Conservation (phyloP, 1,140 invertebrate species). For the Fopius arisanus region DNA sequence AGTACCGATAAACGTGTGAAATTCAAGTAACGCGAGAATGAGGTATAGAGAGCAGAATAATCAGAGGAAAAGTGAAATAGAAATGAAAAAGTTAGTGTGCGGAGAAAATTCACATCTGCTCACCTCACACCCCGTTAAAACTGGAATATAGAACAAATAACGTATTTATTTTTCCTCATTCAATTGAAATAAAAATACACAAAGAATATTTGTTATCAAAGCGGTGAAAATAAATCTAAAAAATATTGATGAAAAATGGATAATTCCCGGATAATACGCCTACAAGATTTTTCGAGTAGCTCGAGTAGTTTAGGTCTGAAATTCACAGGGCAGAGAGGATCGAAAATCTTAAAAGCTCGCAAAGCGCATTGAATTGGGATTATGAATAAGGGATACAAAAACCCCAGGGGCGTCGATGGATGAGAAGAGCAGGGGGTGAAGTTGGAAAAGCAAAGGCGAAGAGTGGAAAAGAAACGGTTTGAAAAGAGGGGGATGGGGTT, state of each 20-base stretch:
- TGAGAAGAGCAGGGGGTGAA: conserved; percentile 23
- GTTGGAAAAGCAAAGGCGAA: neutral
- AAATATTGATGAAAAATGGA: neutral
- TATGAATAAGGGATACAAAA: conserved; percentile 54
- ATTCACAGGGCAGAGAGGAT: conserved; percentile 30
- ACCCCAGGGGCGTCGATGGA: conserved; percentile 38
- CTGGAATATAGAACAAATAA: no score
- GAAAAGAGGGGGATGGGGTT: neutral
- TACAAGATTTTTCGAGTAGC: conserved; percentile 27
- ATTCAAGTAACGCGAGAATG: neutral
- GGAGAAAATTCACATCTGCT: no score
- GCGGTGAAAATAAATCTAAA: neutral
- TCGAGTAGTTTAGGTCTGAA: neutral
- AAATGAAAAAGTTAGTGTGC: no score
- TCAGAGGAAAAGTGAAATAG: no score
- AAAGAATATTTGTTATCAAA: no score
- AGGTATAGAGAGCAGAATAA: neutral
- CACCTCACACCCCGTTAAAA: no score
- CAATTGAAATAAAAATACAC: no score
- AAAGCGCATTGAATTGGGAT: conserved; percentile 59
- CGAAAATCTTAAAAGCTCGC: conserved; percentile 56
- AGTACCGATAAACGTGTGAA: neutral
- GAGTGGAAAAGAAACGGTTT: conserved; percentile 13
- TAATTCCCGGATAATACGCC: conserved; percentile 21
- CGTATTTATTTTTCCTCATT: no score